Evolutionary conservation across 2,797 vertebrate genomes (phyloP), one percentile per base, ranked within the genome.

Genomic region (Sebastes alutus): DNA sequence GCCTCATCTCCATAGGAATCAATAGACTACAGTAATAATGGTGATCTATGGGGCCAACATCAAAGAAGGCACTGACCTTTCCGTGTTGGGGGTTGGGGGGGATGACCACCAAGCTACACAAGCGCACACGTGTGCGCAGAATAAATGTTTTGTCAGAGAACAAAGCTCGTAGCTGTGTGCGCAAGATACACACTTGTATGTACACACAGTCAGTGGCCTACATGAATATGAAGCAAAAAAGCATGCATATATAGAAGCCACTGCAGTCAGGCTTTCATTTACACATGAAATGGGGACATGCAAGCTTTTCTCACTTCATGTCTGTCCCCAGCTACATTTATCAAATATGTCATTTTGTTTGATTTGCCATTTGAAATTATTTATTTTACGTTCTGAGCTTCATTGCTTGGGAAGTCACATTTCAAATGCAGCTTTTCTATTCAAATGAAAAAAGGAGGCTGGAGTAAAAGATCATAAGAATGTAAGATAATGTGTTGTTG

Each of bases 1-100:
- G 88, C 87, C 91, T 94, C 91, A 95, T 96, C 93, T 96, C 91
- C 95, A 96, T 95, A 90, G 87, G 90, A 95, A 96, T 96, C 96
- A 94, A 96, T 96, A 94, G 86, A 93, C 95, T 96, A 95, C 94
- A 94, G 96, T 96, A 96, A 96, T 96, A 95, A 95, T 93, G 93
- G 93, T 95, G 94, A 96, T 95, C 93, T 95, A 95, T 95, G 91
- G 94, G 93, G 89, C 92, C 90, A 87, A 92, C 95, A 95, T 95
- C 94, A 95, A 94, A 94, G 91, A 92, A 89, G 90, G 87, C 91
- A 60, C 82, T 94, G 95, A 96, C 95, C 95, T 95, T 93, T 94
- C 75, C 12, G 18, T 82, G 81, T 49, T 77, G 80, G 81, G 77
- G 90, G 77, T 65, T 86, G 6, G 16, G 86, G 85, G 84, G 77